Evolutionary conservation across 92 coral and sea anemone species (phyloP), one percentile per base, ranked within the genome.

Genomic region (Zoanthus gigantus): DNA sequence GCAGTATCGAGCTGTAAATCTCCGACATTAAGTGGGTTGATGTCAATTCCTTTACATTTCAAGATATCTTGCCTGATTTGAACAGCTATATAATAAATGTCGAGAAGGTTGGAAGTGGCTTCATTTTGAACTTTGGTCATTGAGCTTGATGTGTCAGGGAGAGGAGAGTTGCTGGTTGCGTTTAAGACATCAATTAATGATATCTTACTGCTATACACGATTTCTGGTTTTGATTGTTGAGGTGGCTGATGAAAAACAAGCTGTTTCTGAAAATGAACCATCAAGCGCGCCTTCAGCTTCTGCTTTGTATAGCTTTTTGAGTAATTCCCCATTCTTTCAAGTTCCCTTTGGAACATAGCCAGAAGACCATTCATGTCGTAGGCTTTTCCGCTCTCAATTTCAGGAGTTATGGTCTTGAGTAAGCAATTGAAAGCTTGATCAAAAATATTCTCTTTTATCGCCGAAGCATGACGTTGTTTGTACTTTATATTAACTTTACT

Each of bases 181-280:
- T 71, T 71, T 31, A 71, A 44, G 47, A 71, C 85, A 87, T 78
- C 79, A 18, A 65, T 50, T 47, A 87, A 52, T 34, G 84, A 60
- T 16, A 75, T 74, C 15, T 46, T 13, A 15, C 88, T 89, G 60
- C 89, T 72, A 28, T 89, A 83, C 50, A 89, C 28, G 5, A 83
- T 23, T 76, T 84, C 92, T 30, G 88, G 88, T 37, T 65, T 76
- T 66, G 17, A 54, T 63, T 50, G 50, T 29, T 83, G 63, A 28
- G 28, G 63, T 23, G 76, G 88, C 84, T 83, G 88, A 42, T 89
- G 83, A 57, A 84, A 82, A 13, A 76, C 84, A n/a, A 82, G 10
- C 48, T 79, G 60, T 58, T 79, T 45, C 71, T 31, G 15, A 58
- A 79, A 79, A 79, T 79, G 72, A n/a, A 15, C 60, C 72, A 44